Base-by-base conservation (phyloP, 2,888 invertebrate genomes). In the Cantharis rustica region DNA sequence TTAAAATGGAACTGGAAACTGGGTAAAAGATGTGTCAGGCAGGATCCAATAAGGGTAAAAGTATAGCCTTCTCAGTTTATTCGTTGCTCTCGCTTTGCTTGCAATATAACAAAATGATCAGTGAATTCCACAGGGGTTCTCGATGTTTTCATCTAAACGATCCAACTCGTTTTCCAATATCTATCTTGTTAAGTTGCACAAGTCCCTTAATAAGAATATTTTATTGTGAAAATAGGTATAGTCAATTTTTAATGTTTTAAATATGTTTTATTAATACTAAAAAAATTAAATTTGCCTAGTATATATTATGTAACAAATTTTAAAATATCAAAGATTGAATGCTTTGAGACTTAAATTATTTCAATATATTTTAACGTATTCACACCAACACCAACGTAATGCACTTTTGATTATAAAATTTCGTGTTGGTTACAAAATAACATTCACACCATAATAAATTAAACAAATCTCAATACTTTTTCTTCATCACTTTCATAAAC, bases 401-500 rank as follows among this genome's bases (percentile, higher is more conserved):
- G 47, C 47, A n/a, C n/a, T 47, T 47, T n/a, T 47, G 47, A 47
- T n/a, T 47, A 47, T n/a, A 47, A 47, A 47, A 47, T 47, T 47
- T 5, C 7, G 47, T 47, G 47, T 47, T n/a, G 47, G 47, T 47
- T 47, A 47, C n/a, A 47, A 47, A 70, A 31, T 16, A 70, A 61
- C 70, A 31, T 68, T 31, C 47, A n/a, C 47, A 47, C 47, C n/a
- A n/a, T 47, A 47, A 47, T 47, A 47, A 47, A 47, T 47, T 47
- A 47, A 47, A 47, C 47, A 47, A 47, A 47, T 63, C 11, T 81
- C 72, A 84, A 75, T 84, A 85, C 72, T 84, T 92, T 87, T 96
- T 96, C 86, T 93, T 96, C 90, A 95, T 95, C 64, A 97, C 91
- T 89, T 95, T 95, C 95, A 98, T 98, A 86, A 97, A 96, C 62